phyloP scores from a whole-genome alignment of 2,888 invertebrate species.

The Parnassius mnemosyne region DNA sequence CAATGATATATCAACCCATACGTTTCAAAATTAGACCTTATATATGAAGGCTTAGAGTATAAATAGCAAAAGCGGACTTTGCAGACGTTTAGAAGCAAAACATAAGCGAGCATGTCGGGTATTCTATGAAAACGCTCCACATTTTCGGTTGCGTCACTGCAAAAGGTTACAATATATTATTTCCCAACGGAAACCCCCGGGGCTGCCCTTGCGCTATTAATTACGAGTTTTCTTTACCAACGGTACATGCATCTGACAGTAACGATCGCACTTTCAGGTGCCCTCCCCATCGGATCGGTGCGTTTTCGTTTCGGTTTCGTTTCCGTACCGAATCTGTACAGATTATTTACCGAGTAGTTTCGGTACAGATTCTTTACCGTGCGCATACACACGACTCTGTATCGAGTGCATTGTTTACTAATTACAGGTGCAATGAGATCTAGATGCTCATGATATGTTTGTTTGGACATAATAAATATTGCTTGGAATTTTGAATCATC shows the following conservation, averaged over 20 bases:
- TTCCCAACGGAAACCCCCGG: slow-evolving; percentile 54
- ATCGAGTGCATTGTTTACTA: too few species aligned
- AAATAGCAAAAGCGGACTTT: slow-evolving; percentile 2
- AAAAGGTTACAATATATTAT: slow-evolving; percentile 63
- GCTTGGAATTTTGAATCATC: too few species aligned
- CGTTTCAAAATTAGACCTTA: neutral
- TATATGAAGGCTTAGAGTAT: slow-evolving; percentile 2
- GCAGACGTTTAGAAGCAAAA: slow-evolving; percentile 15
- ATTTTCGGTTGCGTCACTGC: slow-evolving; percentile 43
- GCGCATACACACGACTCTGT: too few species aligned
- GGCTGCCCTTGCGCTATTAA: slow-evolving; percentile 63
- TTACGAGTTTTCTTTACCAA: slow-evolving; percentile 65
- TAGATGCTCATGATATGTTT: too few species aligned
- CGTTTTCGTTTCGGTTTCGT: too few species aligned
- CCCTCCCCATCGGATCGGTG: too few species aligned
- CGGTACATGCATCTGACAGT: slow-evolving; percentile 70
- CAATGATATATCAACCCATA: neutral
- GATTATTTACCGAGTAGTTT: too few species aligned
- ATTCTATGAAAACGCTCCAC: slow-evolving; percentile 30
- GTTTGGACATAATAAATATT: too few species aligned
- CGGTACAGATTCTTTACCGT: too few species aligned
- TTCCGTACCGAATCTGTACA: too few species aligned
- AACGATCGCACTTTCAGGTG: slow-evolving; percentile 60
- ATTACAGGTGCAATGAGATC: too few species aligned
- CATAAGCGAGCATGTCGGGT: slow-evolving; percentile 24